Conservation (phyloP, 92 coral and sea anemone species). For the Siderastrea siderea region DNA sequence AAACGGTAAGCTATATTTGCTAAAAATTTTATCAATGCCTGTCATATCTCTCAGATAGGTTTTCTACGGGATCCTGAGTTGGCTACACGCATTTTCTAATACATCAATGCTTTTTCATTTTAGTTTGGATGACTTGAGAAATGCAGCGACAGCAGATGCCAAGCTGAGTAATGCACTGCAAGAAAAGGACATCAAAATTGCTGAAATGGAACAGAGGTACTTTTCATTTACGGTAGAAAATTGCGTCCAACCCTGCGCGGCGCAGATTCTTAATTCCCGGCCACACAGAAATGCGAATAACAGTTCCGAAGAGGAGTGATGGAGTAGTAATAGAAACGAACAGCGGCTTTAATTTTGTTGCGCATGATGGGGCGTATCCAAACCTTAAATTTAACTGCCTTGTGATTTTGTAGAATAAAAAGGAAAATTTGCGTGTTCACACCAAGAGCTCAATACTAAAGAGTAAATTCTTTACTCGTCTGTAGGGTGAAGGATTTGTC, state of each 20-base stretch:
- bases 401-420: neutral
- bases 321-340: no score
- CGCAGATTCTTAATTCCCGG: no score
- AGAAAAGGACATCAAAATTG: slow-evolving; percentile 83
- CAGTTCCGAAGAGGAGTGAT: no score
- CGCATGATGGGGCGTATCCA: no score
- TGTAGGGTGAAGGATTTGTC: slow-evolving; percentile 66
- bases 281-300: no score
- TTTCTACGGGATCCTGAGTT: no score
- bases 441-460: neutral
- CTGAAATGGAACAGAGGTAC: slow-evolving; percentile 75
- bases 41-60: no score
- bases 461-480: neutral
- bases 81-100: neutral
- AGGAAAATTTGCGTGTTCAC: neutral
- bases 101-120: neutral
- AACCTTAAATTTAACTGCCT: neutral
- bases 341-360: no score
- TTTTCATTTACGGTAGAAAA: neutral
- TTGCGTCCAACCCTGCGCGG: no score
- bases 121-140: slow-evolving; percentile 83
- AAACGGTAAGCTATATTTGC: slow-evolving; percentile 63
- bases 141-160: slow-evolving; percentile 74
- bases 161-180: slow-evolving; percentile 67
- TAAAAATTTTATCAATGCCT: no score